Conservation (phyloP, 2,113 vertebrate genomes). For the Felis catus region DNA sequence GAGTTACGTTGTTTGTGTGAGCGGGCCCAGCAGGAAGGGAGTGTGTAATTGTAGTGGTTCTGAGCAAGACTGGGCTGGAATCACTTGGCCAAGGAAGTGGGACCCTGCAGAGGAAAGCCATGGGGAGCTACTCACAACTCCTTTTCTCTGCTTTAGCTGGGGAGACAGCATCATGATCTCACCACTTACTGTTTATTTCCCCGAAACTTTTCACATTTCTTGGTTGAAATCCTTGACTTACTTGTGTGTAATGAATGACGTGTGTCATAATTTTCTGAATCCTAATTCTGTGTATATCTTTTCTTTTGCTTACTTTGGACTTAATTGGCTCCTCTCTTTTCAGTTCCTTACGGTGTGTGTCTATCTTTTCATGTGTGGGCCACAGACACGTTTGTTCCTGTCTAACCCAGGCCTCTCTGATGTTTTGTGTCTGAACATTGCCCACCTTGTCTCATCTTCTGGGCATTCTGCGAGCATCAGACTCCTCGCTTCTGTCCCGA, state of each 20-base stretch:
- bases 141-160: not conserved
- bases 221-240: slow-evolving; percentile 24
- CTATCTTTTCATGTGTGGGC: not conserved
- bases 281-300: not conserved
- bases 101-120: not conserved
- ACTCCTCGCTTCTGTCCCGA: slow-evolving; percentile 37
- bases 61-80: slow-evolving; percentile 45
- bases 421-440: slow-evolving; percentile 39
- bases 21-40: not conserved
- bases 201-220: not conserved
- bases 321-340: slow-evolving; percentile 21
- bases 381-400: not conserved
- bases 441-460: slow-evolving; percentile 56
- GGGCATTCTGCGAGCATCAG: slow-evolving; percentile 47
- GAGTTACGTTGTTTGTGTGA: slow-evolving; percentile 47
- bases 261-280: not conserved
- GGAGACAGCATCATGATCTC: not conserved
- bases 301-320: slow-evolving; percentile 11
- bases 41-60: not conserved
- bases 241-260: slow-evolving; percentile 5
- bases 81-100: slow-evolving; percentile 45
- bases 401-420: not conserved
- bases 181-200: not conserved
- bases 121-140: not conserved
- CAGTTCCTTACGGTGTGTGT: slow-evolving; percentile 25